Evolutionary conservation across 2,113 vertebrate species (phyloP).

Genomic region (Meles meles): DNA sequence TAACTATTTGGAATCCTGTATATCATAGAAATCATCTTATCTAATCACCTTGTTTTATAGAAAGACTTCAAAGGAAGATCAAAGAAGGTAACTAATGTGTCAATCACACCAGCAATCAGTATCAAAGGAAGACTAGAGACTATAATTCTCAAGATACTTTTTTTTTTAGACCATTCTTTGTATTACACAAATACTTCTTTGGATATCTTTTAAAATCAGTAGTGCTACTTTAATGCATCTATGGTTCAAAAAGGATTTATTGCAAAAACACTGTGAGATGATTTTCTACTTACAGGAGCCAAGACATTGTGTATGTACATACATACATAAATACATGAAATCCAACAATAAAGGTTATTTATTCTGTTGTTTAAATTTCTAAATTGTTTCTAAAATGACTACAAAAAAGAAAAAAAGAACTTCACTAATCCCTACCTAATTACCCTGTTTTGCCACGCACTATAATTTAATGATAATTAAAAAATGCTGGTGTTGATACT

Average conservation of each 20-base stretch:
- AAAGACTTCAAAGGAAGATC: background rate
- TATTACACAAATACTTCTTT: background rate
- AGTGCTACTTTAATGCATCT: background rate
- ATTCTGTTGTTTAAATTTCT: constrained; percentile 10
- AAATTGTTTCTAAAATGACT: constrained; percentile 34
- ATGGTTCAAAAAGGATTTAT: background rate
- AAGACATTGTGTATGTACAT: background rate
- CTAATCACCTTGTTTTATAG: background rate
- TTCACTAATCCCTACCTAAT: background rate
- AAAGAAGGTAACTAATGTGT: background rate
- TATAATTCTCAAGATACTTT: background rate
- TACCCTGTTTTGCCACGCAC: background rate
- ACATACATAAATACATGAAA: background rate
- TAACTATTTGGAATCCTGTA: background rate
- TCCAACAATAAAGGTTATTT: background rate
- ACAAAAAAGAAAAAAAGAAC: background rate
- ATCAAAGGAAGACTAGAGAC: background rate
- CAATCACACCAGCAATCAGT: background rate
- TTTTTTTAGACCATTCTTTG: background rate
- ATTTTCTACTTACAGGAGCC: background rate
- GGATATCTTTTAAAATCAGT: background rate
- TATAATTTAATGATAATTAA: background rate
- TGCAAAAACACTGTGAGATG: background rate
- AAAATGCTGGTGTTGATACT: background rate
- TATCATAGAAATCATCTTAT: background rate